These are phyloP conservation scores for Crotalus horridus DNA, from an alignment of 2,113 vertebrate species.

Conservation along the genomic window DNA sequence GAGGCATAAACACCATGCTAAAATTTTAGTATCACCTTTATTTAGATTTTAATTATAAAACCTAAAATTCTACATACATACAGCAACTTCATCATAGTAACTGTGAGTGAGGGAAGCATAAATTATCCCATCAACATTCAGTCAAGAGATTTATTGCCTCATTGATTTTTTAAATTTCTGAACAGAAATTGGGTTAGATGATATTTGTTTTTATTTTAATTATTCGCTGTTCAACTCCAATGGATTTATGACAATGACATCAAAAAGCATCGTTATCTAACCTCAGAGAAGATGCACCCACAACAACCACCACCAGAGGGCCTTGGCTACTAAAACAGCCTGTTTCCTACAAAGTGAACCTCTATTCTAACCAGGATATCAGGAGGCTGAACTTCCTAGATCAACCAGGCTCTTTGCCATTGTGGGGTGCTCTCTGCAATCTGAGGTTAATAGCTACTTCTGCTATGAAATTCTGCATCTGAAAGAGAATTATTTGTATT, in stretches of 20 bases:
- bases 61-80: background rate
- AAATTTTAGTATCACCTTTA: background rate
- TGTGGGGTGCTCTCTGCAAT: background rate
- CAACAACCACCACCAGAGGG: background rate
- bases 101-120: background rate
- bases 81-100: background rate
- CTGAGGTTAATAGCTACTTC: background rate
- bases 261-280: background rate
- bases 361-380: background rate
- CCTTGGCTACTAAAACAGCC: background rate
- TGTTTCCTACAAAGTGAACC: background rate
- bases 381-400: background rate
- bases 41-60: background rate
- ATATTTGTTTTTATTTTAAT: background rate
- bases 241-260: background rate
- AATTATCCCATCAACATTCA: background rate
- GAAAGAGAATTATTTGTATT: background rate
- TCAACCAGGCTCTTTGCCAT: background rate
- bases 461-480: background rate
- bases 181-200: background rate
- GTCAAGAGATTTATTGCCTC: background rate
- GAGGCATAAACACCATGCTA: background rate
- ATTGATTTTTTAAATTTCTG: background rate
- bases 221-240: background rate
- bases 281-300: background rate